phyloP scores from a whole-genome alignment of 2,113 vertebrate species.

The Zosterops pallidus region DNA sequence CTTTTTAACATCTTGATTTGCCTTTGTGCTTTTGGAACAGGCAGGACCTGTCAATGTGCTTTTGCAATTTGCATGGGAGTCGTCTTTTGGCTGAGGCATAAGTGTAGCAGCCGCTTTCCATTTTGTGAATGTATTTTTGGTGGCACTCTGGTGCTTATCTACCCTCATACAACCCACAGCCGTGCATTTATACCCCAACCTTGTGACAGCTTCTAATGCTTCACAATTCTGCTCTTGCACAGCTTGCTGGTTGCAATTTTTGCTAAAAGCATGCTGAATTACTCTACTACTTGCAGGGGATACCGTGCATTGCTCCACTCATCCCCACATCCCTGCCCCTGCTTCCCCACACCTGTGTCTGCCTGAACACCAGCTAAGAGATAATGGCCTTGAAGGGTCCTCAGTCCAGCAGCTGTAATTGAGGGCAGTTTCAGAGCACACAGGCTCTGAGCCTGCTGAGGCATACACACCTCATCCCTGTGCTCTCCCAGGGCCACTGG shows the following conservation, averaged over 20 bases:
- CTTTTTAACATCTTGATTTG: not conserved
- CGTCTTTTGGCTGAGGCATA: not conserved
- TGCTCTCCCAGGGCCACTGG: not conserved
- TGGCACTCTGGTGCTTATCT: not conserved
- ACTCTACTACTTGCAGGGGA: not conserved
- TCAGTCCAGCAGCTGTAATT: not conserved
- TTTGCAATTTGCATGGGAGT: not conserved
- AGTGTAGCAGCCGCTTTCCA: not conserved
- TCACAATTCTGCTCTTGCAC: not conserved
- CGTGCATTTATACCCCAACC: not conserved
- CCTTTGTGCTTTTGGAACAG: not conserved
- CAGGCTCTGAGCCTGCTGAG: not conserved
- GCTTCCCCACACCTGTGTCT: not conserved
- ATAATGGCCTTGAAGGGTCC: not conserved
- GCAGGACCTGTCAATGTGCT: not conserved
- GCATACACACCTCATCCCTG: rapidly evolving
- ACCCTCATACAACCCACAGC: not conserved
- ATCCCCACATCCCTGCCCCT: not conserved
- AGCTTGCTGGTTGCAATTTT: not conserved
- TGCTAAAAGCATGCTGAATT: not conserved
- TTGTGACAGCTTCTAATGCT: not conserved
- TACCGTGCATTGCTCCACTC: rapidly evolving
- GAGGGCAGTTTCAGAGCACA: not conserved
- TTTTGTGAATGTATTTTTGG: not conserved
- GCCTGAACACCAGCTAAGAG: not conserved